Base-by-base conservation (phyloP, 2,797 vertebrate genomes). In the Silurus aristotelis region DNA sequence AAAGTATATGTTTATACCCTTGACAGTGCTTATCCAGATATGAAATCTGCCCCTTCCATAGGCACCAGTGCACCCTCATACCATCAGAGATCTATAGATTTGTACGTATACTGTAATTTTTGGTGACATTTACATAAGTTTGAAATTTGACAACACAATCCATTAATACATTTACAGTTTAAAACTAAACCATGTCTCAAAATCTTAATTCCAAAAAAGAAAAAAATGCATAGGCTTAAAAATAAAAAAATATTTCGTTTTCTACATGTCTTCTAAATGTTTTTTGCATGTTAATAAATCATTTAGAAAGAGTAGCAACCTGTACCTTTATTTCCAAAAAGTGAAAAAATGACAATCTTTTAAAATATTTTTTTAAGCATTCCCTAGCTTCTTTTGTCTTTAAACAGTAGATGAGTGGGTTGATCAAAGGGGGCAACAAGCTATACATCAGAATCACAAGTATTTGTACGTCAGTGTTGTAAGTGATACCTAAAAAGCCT, bases 401-500 rank as follows among this genome's bases (percentile, higher is more conserved):
- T 89, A 84, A 93, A 90, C 92, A 92, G n/a, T 94, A 95, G 64
- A 95, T 93, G 55, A 94, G 89, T 0, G 91, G 94, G 25, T 95
- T 95, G 3, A 92, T 87, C 66, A 94, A 91, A 9, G 93, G 92
- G 1, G 93, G 94, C 43, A 94, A 46, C 6, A 89, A 72, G 55
- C 77, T 87, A 63, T 89, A 89, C 52, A 87, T 15, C 85, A 89
- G 83, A 31, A 90, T 84, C 9, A 87, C 77, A 19, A 76, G 17
- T 56, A 89, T 83, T 78, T 86, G 87, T 22, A 85, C 52, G 60
- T 89, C 86, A 68, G 68, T 31, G 46, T 38, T 89, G 25, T 85
- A 86, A 3, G 12, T 75, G 1, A 89, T 82, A 3, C 86, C 83
- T 25, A 88, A 31, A 20, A 13, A 55, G 46, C 38, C 48, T 6